Percentiles rank a stretch among this genome's conserved stretches.
These are phyloP conservation scores for Euwallacea similis DNA, from an alignment of 1,140 invertebrate species.

Conservation along the genomic window DNA sequence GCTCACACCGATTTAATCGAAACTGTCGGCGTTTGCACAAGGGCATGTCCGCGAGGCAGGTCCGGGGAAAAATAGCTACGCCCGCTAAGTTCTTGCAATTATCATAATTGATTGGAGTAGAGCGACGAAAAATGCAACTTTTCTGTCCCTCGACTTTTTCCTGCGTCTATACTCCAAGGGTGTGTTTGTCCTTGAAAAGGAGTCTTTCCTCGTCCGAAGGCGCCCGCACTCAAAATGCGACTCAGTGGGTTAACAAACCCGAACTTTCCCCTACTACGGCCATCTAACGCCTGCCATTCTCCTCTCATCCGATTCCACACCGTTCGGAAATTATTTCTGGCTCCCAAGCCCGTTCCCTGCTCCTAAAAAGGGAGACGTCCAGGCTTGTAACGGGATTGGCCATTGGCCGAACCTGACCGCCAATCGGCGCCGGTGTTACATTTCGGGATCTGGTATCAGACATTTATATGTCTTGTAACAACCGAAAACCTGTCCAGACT, in stretches of 20 bases:
- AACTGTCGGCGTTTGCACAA: too few species aligned
- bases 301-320: slow-evolving; percentile 34
- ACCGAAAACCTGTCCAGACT: slow-evolving; percentile 79
- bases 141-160: too few species aligned
- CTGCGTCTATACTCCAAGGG: too few species aligned
- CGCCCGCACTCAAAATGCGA: slow-evolving; percentile 36
- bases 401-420: slow-evolving; percentile 55
- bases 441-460: slow-evolving; percentile 78
- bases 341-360: slow-evolving; percentile 46
- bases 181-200: too few species aligned
- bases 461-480: slow-evolving; percentile 77
- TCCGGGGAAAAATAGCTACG: too few species aligned
- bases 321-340: slow-evolving; percentile 43
- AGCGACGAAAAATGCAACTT: too few species aligned
- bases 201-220: background rate
- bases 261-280: slow-evolving; percentile 34
- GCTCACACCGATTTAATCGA: too few species aligned
- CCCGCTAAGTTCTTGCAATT: too few species aligned
- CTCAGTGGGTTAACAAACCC: slow-evolving; percentile 44
- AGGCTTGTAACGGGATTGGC: slow-evolving; percentile 54
- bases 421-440: slow-evolving; percentile 58
- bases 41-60: too few species aligned
- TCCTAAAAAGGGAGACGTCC: slow-evolving; percentile 68
- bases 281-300: slow-evolving; percentile 33
- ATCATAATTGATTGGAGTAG: too few species aligned